These are phyloP conservation scores for Scolopax bukidnonensis DNA, from an alignment of 2,797 vertebrate genomes.

Conservation along the genomic window DNA sequence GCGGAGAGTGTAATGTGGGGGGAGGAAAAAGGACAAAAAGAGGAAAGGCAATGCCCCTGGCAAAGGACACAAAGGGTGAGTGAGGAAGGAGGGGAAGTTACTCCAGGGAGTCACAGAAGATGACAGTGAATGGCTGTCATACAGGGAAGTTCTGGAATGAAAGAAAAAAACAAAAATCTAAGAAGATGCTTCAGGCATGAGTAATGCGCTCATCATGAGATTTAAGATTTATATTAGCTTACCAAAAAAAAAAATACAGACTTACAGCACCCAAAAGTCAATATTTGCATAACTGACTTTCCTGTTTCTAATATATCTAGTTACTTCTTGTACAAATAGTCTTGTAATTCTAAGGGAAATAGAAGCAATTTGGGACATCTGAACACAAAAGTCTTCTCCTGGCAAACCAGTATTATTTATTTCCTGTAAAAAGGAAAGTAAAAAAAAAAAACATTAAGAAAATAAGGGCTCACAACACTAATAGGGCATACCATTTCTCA, in stretches of 20 bases:
- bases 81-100: background rate
- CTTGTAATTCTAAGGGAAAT: background rate
- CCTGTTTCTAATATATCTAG: background rate
- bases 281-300: constrained; percentile 13
- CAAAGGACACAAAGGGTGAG: background rate
- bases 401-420: background rate
- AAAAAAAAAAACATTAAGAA: background rate
- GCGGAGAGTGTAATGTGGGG: background rate
- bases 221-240: background rate
- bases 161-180: background rate
- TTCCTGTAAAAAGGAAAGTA: background rate
- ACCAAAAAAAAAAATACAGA: background rate
- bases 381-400: background rate
- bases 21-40: background rate
- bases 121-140: background rate
- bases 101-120: background rate
- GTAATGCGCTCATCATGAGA: background rate
- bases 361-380: background rate
- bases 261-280: background rate
- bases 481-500: background rate
- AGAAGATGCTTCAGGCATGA: background rate
- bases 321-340: background rate
- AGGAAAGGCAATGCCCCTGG: background rate
- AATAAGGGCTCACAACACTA: background rate
- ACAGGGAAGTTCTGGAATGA: background rate